Percentiles rank a stretch among this genome's conserved stretches.
Evolutionary conservation across 2,113 vertebrate genomes (phyloP).

Genomic region (Cebidichthys violaceus): DNA sequence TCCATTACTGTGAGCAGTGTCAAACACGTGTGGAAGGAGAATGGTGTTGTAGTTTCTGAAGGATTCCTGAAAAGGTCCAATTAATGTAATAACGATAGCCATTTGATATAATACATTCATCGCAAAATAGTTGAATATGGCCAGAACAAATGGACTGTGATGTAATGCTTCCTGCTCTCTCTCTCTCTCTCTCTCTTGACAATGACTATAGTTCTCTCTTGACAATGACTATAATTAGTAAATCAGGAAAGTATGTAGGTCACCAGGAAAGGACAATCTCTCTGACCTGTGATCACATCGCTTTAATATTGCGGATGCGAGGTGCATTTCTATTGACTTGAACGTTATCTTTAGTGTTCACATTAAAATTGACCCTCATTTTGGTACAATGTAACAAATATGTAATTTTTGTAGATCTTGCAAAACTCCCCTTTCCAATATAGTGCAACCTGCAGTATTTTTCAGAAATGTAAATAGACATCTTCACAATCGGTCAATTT

Average conservation of each 20-base stretch:
- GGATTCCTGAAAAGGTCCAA: not conserved
- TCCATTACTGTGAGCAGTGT: not conserved
- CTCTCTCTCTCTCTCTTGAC: constrained; percentile 21
- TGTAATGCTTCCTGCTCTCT: constrained; percentile 24
- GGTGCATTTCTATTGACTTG: constrained; percentile 24
- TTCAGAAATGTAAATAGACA: not conserved
- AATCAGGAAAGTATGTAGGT: constrained; percentile 60
- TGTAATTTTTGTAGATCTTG: not conserved
- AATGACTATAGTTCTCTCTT: constrained; percentile 44
- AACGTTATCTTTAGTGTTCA: constrained; percentile 30
- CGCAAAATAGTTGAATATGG: constrained; percentile 3
- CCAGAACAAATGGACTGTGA: not conserved
- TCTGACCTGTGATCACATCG: constrained; percentile 54
- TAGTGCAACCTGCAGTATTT: not conserved
- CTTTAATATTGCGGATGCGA: not conserved
- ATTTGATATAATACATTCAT: not conserved
- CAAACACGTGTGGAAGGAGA: not conserved
- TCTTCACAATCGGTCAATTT: not conserved
- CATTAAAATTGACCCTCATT: not conserved
- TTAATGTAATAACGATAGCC: not conserved
- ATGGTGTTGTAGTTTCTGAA: not conserved
- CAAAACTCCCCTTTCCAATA: not conserved
- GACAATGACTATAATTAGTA: constrained; percentile 50
- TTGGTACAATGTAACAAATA: not conserved
- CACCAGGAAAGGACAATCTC: constrained; percentile 53